A percentile compares a stretch with the other conserved stretches of the same genome.
Evolutionary conservation across 2,888 invertebrate genomes (phyloP).

Genomic region (Heliconius sara): DNA sequence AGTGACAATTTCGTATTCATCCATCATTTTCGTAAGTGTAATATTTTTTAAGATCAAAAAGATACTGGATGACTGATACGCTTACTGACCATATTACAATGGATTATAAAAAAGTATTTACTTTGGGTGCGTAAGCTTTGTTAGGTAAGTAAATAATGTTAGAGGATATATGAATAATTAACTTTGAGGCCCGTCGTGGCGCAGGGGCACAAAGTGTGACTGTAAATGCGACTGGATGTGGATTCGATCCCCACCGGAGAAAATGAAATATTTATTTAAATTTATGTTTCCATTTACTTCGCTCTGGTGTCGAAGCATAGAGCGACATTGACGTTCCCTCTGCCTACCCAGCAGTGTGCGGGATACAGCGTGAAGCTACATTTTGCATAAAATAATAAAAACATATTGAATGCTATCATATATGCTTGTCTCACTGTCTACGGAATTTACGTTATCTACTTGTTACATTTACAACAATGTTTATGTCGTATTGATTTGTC

Average conservation of each 20-base stretch:
- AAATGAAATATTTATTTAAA: no score
- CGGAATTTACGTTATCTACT: slow-evolving; percentile 47
- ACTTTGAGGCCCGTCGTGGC: no score
- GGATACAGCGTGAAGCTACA: no score
- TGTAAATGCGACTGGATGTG: no score
- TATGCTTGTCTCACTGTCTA: slow-evolving; percentile 47
- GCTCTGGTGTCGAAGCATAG: no score
- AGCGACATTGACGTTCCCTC: no score
- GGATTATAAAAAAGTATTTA: neutral
- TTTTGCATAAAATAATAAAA: neutral
- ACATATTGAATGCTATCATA: slow-evolving; percentile 39
- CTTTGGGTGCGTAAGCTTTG: neutral
- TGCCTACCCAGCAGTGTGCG: no score
- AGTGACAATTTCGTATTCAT: neutral
- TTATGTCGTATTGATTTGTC: slow-evolving; percentile 46
- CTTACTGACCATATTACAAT: neutral
- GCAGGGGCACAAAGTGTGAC: no score
- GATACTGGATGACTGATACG: neutral
- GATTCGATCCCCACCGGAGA: no score
- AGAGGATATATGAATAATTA: slow-evolving; percentile 16
- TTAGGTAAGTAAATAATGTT: slow-evolving; percentile 10
- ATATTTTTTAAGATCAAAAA: neutral
- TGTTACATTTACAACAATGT: slow-evolving; percentile 36
- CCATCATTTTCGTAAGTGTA: neutral
- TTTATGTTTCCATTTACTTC: no score